These are phyloP conservation scores for Platysteira castanea DNA, from an alignment of 2,113 vertebrate species.

Conservation along the genomic window DNA sequence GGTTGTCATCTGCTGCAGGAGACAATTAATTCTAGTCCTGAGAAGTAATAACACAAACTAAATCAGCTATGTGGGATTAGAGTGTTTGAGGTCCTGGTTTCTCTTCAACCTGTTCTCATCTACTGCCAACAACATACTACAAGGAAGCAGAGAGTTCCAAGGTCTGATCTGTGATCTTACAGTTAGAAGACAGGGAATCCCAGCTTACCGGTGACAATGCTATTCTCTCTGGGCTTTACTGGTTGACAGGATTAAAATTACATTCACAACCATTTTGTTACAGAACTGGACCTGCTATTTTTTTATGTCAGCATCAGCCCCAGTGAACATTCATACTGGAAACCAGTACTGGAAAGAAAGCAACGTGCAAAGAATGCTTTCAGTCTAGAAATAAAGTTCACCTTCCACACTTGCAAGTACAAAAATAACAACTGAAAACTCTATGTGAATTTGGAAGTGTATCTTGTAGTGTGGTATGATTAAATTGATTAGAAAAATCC, in stretches of 20 bases:
- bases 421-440: background rate
- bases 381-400: background rate
- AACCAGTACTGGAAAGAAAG: background rate
- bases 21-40: background rate
- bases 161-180: constrained; percentile 1
- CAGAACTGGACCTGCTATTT: background rate
- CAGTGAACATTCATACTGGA: background rate
- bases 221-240: background rate
- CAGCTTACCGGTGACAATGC: background rate
- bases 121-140: background rate
- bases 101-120: background rate
- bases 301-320: background rate
- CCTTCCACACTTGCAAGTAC: background rate
- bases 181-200: background rate
- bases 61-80: background rate
- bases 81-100: background rate
- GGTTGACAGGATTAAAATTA: background rate
- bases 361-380: background rate
- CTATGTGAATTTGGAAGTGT: background rate
- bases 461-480: background rate
- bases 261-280: background rate
- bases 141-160: constrained; percentile 23
- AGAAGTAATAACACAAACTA: background rate
- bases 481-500: background rate
- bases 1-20: background rate